These are phyloP conservation scores for Craniophora ligustri DNA, from an alignment of 2,888 invertebrate species.

Conservation along the genomic window DNA sequence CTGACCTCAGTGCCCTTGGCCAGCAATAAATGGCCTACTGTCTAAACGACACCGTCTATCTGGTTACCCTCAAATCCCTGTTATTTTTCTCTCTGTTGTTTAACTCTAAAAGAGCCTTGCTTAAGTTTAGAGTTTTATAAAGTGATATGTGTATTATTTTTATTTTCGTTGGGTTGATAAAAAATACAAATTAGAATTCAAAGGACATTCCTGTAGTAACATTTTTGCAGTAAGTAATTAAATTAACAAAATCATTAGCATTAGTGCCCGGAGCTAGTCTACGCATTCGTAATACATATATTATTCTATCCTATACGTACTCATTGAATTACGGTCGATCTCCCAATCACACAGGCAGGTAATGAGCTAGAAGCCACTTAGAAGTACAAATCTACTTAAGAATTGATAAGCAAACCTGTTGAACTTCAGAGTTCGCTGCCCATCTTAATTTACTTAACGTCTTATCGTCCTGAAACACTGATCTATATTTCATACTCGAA, in stretches of 20 bases:
- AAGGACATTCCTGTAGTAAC: too few relatives aligned
- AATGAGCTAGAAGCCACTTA: slow-evolving; percentile 10
- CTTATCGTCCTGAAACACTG: slow-evolving; percentile 19
- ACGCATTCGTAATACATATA: not conserved
- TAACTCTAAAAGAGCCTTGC: slow-evolving; percentile 23
- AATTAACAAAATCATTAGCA: too few relatives aligned
- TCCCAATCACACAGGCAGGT: not conserved
- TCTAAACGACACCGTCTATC: slow-evolving; percentile 5
- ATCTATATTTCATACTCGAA: slow-evolving; percentile 29
- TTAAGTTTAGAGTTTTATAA: slow-evolving; percentile 14
- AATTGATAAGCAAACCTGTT: slow-evolving; percentile 23
- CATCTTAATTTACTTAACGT: slow-evolving; percentile 36
- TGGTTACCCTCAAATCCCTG: slow-evolving; percentile 13
- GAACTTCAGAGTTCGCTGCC: slow-evolving; percentile 30
- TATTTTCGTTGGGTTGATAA: not conserved
- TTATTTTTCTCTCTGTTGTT: slow-evolving; percentile 17
- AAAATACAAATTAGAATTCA: not conserved
- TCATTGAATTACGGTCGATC: not conserved
- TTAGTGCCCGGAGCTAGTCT: too few relatives aligned
- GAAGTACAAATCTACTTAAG: slow-evolving; percentile 28
- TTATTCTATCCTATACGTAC: not conserved
- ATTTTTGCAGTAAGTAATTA: too few relatives aligned
- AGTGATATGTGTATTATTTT: slow-evolving; percentile 16
- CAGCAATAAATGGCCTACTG: slow-evolving; percentile 43
- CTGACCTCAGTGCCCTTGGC: slow-evolving; percentile 27